phyloP scores from a whole-genome alignment of 1,140 invertebrate species.

The Polyergus mexicanus region DNA sequence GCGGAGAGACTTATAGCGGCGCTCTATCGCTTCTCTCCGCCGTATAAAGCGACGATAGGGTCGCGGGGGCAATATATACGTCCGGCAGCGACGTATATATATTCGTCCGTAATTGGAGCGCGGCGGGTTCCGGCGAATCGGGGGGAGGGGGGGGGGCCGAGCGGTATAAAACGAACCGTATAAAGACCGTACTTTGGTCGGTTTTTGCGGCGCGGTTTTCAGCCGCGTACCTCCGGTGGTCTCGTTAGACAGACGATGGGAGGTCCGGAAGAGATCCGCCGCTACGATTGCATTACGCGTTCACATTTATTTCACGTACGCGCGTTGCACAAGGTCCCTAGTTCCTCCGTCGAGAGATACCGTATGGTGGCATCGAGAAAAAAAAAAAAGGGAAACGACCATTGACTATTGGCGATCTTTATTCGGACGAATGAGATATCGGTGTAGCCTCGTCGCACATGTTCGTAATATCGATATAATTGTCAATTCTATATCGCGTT shows the following conservation, averaged over 20 bases:
- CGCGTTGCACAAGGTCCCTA: neutral
- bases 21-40: conserved; percentile 42
- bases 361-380: neutral
- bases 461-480: too few relatives aligned
- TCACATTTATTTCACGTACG: conserved; percentile 23
- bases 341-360: neutral
- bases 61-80: conserved; percentile 57
- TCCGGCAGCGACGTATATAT: conserved; percentile 60
- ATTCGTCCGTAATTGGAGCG: conserved; percentile 75
- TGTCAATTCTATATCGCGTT: neutral
- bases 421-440: neutral
- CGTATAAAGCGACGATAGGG: conserved; percentile 70
- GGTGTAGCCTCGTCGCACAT: neutral
- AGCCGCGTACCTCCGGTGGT: conserved; percentile 70
- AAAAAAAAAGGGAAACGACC: neutral
- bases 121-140: conserved; percentile 55
- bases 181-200: conserved; percentile 73
- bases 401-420: neutral
- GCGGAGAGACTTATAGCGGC: conserved; percentile 47
- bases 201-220: conserved; percentile 72
- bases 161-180: conserved; percentile 71
- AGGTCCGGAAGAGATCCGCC: conserved; percentile 69
- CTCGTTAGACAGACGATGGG: conserved; percentile 75
- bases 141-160: conserved; percentile 34
- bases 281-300: neutral